Percentiles rank a stretch among this genome's conserved stretches.
These are phyloP conservation scores for Steatocranus sp. DNA, from an alignment of 2,797 vertebrate species.

Conservation along the genomic window DNA sequence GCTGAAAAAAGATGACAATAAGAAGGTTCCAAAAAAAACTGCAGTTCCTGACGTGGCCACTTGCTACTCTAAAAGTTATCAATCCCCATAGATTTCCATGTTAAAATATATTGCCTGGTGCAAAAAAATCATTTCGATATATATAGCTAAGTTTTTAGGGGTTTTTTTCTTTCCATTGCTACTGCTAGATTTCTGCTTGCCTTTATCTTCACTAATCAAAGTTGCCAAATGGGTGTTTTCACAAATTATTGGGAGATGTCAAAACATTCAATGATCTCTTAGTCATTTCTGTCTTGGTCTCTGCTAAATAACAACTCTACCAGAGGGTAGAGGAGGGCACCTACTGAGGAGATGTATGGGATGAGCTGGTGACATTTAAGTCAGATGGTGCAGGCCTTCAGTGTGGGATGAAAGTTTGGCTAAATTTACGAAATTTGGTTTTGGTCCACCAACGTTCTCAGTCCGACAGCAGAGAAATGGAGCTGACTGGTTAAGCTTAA, in stretches of 20 bases:
- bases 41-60: neutral
- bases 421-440: fast-evolving
- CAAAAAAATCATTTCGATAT: fast-evolving
- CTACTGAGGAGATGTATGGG: neutral
- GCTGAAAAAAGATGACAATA: neutral
- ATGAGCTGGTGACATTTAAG: neutral
- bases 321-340: neutral
- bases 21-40: neutral
- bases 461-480: neutral
- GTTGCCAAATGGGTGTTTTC: neutral
- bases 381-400: neutral
- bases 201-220: neutral
- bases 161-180: neutral
- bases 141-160: fast-evolving
- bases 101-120: neutral
- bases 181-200: neutral
- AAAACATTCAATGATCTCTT: neutral
- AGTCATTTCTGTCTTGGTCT: neutral
- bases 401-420: neutral
- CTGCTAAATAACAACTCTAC: neutral
- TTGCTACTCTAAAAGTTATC: fast-evolving
- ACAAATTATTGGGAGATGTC: neutral
- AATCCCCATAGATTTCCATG: neutral
- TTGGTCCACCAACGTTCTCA: neutral
- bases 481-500: fast-evolving